These are phyloP conservation scores for Amphimedon queenslandica DNA, from an alignment of 37 sponge, comb jelly and placozoan species.

Conservation along the genomic window DNA sequence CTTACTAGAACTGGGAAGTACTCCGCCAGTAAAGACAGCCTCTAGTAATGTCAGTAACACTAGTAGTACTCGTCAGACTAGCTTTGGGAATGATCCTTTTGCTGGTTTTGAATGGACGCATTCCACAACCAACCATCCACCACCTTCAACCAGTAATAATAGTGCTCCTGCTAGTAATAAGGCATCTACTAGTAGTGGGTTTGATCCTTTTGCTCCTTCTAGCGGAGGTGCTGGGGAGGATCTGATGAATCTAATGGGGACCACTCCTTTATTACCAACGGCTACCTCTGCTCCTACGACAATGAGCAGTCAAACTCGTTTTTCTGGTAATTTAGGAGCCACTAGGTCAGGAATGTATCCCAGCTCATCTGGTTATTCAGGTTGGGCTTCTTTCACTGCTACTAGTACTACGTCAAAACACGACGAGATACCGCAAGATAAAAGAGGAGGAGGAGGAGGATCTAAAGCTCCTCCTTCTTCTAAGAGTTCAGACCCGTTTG, in stretches of 20 bases:
- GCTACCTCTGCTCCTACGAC: not conserved
- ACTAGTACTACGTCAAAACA: not conserved
- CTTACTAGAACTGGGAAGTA: not conserved
- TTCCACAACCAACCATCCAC: not conserved
- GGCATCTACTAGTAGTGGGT: not conserved
- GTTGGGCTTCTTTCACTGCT: not conserved
- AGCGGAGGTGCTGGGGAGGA: not conserved
- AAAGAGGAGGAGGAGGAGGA: not conserved
- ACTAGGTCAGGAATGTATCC: not conserved
- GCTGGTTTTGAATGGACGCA: not conserved
- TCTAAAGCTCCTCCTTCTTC: not conserved
- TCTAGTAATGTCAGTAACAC: not conserved
- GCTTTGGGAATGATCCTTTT: conserved; percentile 6
- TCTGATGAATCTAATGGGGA: not conserved
- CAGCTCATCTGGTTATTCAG: not conserved
- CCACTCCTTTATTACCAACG: not conserved
- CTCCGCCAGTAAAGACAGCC: not conserved
- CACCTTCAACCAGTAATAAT: not conserved
- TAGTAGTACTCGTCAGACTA: not conserved
- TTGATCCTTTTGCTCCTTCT: conserved; percentile 1
- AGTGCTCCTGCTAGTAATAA: not conserved
- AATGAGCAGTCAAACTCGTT: not conserved
- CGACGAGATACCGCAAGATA: no score
- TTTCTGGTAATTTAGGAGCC: no score
- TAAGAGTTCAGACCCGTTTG: not conserved